phyloP scores from a whole-genome alignment of 1,140 invertebrate species.

The Drosophila fuyamai region DNA sequence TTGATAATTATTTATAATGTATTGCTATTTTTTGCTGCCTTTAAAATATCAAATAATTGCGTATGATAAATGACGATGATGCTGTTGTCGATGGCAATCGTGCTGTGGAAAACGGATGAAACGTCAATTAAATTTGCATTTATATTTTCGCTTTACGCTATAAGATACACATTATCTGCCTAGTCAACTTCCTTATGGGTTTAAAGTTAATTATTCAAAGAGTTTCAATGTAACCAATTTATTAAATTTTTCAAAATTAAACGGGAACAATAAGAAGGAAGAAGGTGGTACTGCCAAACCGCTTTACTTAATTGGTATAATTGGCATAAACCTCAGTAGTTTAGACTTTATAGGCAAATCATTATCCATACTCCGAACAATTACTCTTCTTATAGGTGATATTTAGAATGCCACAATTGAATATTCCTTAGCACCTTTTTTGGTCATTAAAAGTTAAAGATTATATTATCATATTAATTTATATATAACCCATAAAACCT shows the following conservation, averaged over 20 bases:
- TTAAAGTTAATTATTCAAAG: background rate
- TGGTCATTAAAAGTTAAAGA: no score
- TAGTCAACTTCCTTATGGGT: slow-evolving; percentile 14
- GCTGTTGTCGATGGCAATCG: slow-evolving; percentile 17
- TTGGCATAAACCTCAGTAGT: background rate
- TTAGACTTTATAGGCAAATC: background rate
- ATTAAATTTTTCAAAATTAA: background rate
- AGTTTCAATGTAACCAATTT: slow-evolving; percentile 5
- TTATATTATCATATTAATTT: no score
- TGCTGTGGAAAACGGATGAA: slow-evolving; percentile 37
- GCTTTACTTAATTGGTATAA: background rate
- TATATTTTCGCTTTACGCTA: slow-evolving; percentile 15
- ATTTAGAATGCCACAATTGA: no score
- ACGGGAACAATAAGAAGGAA: slow-evolving; percentile 11
- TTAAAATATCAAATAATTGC: slow-evolving; percentile 41
- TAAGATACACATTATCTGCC: background rate
- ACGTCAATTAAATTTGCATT: slow-evolving; percentile 32
- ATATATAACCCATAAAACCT: no score
- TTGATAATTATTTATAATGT: slow-evolving; percentile 46
- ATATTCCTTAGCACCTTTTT: no score
- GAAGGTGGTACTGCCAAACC: background rate
- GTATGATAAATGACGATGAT: slow-evolving; percentile 37
- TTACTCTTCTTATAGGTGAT: no score
- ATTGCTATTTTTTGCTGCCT: slow-evolving; percentile 32
- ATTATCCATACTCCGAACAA: no score